Evolutionary conservation across 35 echinoderm and acorn worm species (phyloP), one percentile per base, ranked within the genome.

Genomic region (Holothuria glaberrima): DNA sequence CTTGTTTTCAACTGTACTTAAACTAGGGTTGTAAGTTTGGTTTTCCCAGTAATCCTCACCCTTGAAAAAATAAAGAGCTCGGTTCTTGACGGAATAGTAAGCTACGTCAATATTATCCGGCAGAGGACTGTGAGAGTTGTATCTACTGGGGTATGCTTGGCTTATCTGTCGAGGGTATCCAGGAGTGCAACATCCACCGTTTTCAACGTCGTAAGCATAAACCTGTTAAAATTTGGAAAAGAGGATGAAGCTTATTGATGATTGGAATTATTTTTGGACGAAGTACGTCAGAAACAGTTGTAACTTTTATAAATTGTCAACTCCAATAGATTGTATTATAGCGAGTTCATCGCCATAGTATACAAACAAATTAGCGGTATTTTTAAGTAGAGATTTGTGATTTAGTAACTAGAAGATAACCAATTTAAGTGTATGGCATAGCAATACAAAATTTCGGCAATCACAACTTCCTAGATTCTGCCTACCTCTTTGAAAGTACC

Each of bases 11-110:
- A 93, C 89, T 13, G 75, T 83, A 18, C 27, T 58, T 16, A 7
- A 4, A 2, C 35, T 73, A 12, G 87, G 90, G 57, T 90, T 90
- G 44, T 90, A 95, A 0, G 88, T 90, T 32, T 44, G 58, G 52
- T 89, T 80, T 70, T 94, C 92, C 93, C 93, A 99, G 33, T 91
- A 99, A 59, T 68, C 17, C 36, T 90, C 71, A 9, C 91, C 97
- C 88, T 95, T 99, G 68, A 99, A 90, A 72, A 99, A 99, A 73
- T 91, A 99, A 13, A 99, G 35, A 20, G 82, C 90, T 17, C 75
- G 71, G 56, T 94, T 56, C 26, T 92, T 80, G 25, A 91, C 70
- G 2, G 97, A 99, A 44, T 95, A 94, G 38, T 99, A 99, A 0
- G 97, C 93, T 10, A 83, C 88, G 34, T 99, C 91, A 22, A 99